Conservation (phyloP, 2,888 invertebrate genomes). For the Apotomis betuletana region DNA sequence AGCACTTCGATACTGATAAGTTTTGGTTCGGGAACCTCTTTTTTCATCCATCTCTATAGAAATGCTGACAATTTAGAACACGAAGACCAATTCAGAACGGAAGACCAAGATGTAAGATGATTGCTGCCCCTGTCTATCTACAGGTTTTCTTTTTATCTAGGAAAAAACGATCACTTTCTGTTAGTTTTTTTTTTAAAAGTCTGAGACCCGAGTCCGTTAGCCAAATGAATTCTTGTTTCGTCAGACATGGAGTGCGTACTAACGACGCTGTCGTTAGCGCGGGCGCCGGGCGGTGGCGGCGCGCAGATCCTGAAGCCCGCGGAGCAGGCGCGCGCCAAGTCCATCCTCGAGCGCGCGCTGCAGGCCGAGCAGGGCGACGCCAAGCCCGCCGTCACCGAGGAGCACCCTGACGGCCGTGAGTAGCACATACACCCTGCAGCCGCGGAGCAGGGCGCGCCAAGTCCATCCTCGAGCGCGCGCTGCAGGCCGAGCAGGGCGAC, state of each 20-base stretch:
- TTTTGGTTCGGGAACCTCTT: too few relatives aligned
- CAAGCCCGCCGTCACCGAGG: conserved; percentile 86
- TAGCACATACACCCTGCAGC: conserved; percentile 47
- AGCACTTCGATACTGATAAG: too few relatives aligned
- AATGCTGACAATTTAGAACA: too few relatives aligned
- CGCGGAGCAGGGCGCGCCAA: conserved; percentile 5
- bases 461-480: conserved; percentile 91
- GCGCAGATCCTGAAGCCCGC: conserved; percentile 69
- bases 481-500: conserved; percentile 90
- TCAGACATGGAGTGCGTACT: conserved; percentile 94
- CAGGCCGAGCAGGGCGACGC: conserved; percentile 90
- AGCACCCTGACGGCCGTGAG: conserved; percentile 93
- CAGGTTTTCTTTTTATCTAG: too few relatives aligned
- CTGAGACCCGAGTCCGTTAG: too few relatives aligned
- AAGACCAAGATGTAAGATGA: too few relatives aligned
- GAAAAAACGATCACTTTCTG: too few relatives aligned
- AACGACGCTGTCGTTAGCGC: conserved; percentile 91
- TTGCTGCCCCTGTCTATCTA: too few relatives aligned
- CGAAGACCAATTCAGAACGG: too few relatives aligned
- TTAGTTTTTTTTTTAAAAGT: too few relatives aligned
- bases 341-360: conserved; percentile 92
- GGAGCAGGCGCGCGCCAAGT: conserved; percentile 12
- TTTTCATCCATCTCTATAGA: too few relatives aligned
- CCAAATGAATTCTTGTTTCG: not conserved
- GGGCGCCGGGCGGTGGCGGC: conserved; percentile 86